Conservation (phyloP, 2,113 vertebrate genomes). For the Struthio camelus region DNA sequence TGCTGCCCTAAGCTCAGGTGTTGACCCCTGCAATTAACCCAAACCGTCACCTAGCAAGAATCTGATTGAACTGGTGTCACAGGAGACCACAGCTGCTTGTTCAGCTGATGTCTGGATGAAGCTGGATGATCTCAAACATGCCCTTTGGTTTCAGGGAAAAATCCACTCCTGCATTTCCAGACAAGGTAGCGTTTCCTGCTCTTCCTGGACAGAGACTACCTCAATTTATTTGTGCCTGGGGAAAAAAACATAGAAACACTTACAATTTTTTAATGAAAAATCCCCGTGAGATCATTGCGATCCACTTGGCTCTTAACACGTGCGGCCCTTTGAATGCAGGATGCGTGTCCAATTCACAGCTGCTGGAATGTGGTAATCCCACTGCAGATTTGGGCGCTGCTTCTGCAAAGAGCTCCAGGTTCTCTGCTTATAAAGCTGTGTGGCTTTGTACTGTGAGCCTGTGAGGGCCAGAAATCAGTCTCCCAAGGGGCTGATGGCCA, state of each 20-base stretch:
- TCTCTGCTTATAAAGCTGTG: not conserved
- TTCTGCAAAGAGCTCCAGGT: not conserved
- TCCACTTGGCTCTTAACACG: not conserved
- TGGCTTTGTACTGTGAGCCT: not conserved
- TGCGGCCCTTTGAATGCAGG: not conserved
- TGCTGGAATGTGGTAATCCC: not conserved
- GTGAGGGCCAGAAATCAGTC: not conserved
- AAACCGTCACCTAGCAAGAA: not conserved
- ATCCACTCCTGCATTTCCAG: not conserved
- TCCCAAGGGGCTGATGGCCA: not conserved
- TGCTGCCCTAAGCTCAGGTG: not conserved
- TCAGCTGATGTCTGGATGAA: not conserved
- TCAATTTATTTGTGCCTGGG: not conserved
- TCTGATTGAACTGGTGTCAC: not conserved
- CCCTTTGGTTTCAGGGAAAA: not conserved
- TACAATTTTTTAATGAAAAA: not conserved
- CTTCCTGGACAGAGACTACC: not conserved
- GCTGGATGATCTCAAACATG: not conserved
- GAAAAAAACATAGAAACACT: not conserved
- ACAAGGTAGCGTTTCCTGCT: not conserved
- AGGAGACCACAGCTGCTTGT: rapidly evolving
- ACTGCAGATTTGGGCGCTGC: not conserved
- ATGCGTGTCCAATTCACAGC: not conserved
- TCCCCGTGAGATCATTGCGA: not conserved
- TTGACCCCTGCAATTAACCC: constrained; percentile 25